Evolutionary conservation across 2,113 vertebrate genomes (phyloP), one percentile per base, ranked within the genome.

Genomic region (Oceanites oceanicus): DNA sequence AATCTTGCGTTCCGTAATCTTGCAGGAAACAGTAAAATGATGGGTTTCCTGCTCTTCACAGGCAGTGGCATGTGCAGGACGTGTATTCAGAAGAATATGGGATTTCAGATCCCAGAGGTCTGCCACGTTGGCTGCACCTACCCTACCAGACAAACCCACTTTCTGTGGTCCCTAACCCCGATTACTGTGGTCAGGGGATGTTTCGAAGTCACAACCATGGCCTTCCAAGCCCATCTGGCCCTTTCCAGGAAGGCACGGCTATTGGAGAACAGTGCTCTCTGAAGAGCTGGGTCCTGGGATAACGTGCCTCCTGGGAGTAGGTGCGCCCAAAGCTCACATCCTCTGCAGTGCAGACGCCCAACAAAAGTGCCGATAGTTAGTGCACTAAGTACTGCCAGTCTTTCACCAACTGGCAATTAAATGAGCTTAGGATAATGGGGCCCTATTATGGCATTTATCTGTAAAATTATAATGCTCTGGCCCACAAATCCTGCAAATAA

Each of bases 51-150:
- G 10, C 58, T 55, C 52, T 23, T 45, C 44, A 4, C 22, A 55
- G 72, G 10, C 40, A 15, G 21, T 5, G 14, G 34, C 30, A 13
- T 0, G 1, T 10, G 42, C 59, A 71, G 71, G 56, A 61, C 0
- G 0, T 11, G 45, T 38, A 38, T 38, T 63, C 66, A 84, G n/a
- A 32, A 47, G 29, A 25, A 44, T 14, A 9, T 0, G 10, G 38
- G 32, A 36, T 56, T 36, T 47, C 26, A 75, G 34, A 52, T 19
- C 40, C 30, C 13, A 17, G 38, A 15, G 45, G 20, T 68, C 63
- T 40, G 52, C 7, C 47, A 34, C 1, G 7, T 32, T 68, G 47
- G 53, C 59, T 45, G 40, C 61, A 47, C 32, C 7, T 17, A 34
- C 11, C 20, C 59, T 27, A 30, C 40, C 25, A 19, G 13, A 22